Evolutionary conservation across 2,113 vertebrate genomes (phyloP).

Genomic region (Phainopepla nitens): DNA sequence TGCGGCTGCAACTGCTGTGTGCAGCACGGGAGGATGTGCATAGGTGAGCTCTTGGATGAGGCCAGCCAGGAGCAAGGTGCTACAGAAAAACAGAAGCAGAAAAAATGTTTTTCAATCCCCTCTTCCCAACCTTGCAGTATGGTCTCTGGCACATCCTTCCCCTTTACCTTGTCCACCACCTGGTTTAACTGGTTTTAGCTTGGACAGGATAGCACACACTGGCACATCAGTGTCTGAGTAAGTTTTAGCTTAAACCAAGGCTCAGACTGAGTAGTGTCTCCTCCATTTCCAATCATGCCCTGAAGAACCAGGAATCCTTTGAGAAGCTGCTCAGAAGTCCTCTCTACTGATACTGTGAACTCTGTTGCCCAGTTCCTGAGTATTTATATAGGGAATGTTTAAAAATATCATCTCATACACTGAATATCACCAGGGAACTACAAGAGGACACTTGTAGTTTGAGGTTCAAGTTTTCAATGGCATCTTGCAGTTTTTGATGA

Average conservation of each 20-base stretch:
- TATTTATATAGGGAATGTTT: background rate
- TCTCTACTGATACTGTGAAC: background rate
- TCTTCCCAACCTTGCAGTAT: accelerated
- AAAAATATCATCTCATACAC: background rate
- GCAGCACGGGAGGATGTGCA: background rate
- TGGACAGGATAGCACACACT: background rate
- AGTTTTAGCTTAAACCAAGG: background rate
- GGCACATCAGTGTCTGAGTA: background rate
- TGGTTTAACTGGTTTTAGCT: background rate
- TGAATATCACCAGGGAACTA: background rate
- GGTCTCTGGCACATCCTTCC: background rate
- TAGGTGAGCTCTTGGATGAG: background rate
- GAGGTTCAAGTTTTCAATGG: background rate
- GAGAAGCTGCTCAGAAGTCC: background rate
- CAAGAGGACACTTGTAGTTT: background rate
- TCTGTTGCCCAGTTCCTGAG: background rate
- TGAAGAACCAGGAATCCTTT: background rate
- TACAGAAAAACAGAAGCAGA: background rate
- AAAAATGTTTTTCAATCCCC: background rate
- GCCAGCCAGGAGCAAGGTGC: background rate
- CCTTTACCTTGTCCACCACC: no score
- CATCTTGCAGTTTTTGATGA: background rate
- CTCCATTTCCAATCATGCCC: background rate
- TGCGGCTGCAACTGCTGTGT: background rate
- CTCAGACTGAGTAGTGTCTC: background rate